These are phyloP conservation scores for Brachionus calyciflorus DNA, from an alignment of 1,140 invertebrate genomes.

Conservation along the genomic window DNA sequence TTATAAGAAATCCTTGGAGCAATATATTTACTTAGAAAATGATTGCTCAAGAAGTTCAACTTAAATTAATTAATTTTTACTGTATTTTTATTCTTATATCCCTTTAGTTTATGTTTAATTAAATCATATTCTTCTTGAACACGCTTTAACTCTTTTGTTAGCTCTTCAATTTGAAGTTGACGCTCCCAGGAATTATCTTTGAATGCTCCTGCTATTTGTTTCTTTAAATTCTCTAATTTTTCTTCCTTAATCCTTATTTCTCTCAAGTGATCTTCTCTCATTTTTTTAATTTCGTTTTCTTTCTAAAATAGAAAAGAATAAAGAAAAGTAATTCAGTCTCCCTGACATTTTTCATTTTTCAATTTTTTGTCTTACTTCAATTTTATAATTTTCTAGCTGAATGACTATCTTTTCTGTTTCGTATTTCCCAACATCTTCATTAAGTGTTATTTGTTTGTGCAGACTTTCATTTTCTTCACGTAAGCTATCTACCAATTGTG, in stretches of 20 bases:
- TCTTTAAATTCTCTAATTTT: constrained; percentile 53
- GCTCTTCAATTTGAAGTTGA: constrained; percentile 56
- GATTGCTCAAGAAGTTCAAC: too few relatives aligned
- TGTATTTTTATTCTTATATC: constrained; percentile 50
- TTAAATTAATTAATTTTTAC: constrained; percentile 44
- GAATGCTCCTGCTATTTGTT: constrained; percentile 56
- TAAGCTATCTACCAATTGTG: not conserved
- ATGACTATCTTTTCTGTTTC: not conserved
- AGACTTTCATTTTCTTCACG: not conserved
- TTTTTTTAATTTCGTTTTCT: constrained; percentile 47
- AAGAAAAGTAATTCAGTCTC: not conserved
- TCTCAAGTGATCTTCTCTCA: constrained; percentile 50
- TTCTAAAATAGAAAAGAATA: not conserved
- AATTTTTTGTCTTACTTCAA: not conserved
- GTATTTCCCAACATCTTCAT: not conserved
- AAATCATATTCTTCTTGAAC: constrained; percentile 55
- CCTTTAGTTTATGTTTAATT: constrained; percentile 53
- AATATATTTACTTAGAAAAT: too few relatives aligned
- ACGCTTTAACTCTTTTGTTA: constrained; percentile 55
- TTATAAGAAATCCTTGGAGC: too few relatives aligned
- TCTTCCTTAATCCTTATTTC: constrained; percentile 53
- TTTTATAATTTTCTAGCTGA: not conserved
- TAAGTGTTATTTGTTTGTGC: not conserved
- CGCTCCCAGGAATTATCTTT: constrained; percentile 58
- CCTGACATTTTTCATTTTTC: not conserved